These are phyloP conservation scores for Macroramphosus scolopax DNA, from an alignment of 2,797 vertebrate genomes.

Conservation along the genomic window DNA sequence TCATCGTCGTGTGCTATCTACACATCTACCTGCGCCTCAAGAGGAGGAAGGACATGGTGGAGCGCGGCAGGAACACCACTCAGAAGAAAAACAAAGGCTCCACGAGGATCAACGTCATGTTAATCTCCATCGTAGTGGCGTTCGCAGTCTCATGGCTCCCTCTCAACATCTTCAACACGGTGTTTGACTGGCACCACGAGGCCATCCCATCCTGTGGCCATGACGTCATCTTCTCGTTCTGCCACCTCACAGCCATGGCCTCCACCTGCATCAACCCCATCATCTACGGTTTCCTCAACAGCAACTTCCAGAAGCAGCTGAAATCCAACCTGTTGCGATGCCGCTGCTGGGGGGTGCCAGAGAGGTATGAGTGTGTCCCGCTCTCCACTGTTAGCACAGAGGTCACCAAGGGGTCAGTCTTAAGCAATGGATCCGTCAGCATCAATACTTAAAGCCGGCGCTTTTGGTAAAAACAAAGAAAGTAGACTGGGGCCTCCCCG, in stretches of 20 bases:
- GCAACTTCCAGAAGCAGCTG: slow-evolving; percentile 86
- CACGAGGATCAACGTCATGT: slow-evolving; percentile 80
- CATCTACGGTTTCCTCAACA: slow-evolving; percentile 87
- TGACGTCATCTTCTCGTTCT: slow-evolving; percentile 83
- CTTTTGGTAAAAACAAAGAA: slow-evolving; percentile 27
- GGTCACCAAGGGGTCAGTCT: slow-evolving; percentile 81
- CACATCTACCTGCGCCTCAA: slow-evolving; percentile 82
- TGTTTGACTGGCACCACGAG: slow-evolving; percentile 86
- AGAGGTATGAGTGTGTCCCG: slow-evolving; percentile 83
- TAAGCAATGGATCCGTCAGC: slow-evolving; percentile 76
- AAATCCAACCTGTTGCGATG: slow-evolving; percentile 79
- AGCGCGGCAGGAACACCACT: slow-evolving; percentile 71
- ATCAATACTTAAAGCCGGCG: slow-evolving; percentile 56
- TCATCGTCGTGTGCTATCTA: slow-evolving; percentile 82
- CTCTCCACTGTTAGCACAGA: slow-evolving; percentile 85
- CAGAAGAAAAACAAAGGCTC: slow-evolving; percentile 75
- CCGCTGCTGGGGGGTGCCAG: slow-evolving; percentile 75
- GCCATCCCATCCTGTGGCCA: slow-evolving; percentile 77
- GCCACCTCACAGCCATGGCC: slow-evolving; percentile 83
- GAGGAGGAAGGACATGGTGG: slow-evolving; percentile 81
- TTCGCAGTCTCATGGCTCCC: slow-evolving; percentile 85
- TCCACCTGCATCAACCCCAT: slow-evolving; percentile 86
- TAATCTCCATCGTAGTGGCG: slow-evolving; percentile 78
- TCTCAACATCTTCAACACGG: slow-evolving; percentile 81
- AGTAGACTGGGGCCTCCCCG: slow-evolving; percentile 5